Evolutionary conservation across 2,113 vertebrate species (phyloP), one percentile per base, ranked within the genome.

Genomic region (Ophiodon elongatus): DNA sequence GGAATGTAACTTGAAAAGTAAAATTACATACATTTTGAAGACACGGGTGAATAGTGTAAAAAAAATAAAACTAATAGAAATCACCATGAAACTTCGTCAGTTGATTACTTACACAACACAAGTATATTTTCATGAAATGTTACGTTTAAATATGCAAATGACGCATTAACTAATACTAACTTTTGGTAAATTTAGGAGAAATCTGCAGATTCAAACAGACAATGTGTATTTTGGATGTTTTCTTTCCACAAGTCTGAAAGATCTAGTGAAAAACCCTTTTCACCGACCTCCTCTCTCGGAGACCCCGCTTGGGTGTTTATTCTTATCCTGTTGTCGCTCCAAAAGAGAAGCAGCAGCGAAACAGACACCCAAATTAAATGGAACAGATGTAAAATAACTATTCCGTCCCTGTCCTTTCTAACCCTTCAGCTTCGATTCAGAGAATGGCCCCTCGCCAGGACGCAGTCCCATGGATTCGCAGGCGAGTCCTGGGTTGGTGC

Each of bases 391-490:
- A 39, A 31, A n/a, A 70, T 79, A 68, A 33, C 2, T 6, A 39
- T 52, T 37, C 68, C 19, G 35, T 54, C 4, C 52, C 37, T 70
- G 15, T 74, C 29, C 45, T 54, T 14, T 81, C 47, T 27, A 1
- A 60, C 45, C 54, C 25, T 62, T 31, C 95, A 98, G 97, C 93
- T 97, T 96, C 43, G 97, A 98, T 80, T 96, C 96, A 4, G 97
- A 98, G 84, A 98, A 98, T 97, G 97, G 97, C n/a, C 96, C 96
- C 0, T 97, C 96, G 1, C 95, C 96, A 8, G 96, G 96, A 33
- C 96, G 97, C 88, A 98, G 97, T 92, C 97, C 97, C 35, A 96
- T 97, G 96, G 97, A 98, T 91, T 96, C 95, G 94, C 97, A 98
- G 96, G 96, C 96, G 93, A 97, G 96, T 96, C 97, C 97, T 0